Percentiles rank a stretch among this genome's conserved stretches.
These are phyloP conservation scores for Tachypleus tridentatus DNA, from an alignment of 1,140 invertebrate genomes.

Conservation along the genomic window DNA sequence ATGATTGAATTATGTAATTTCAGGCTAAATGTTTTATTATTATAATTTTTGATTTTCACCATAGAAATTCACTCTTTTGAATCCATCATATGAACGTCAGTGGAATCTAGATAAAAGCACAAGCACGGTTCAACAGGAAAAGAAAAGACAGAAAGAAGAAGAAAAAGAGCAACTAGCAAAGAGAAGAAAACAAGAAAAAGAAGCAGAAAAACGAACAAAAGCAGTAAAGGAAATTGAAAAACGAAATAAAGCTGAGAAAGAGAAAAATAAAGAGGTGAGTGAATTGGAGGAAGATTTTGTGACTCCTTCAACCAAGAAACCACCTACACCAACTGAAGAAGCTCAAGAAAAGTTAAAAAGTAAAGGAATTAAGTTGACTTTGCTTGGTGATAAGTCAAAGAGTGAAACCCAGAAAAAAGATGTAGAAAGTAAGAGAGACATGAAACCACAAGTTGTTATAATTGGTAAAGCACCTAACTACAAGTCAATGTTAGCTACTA, in stretches of 20 bases:
- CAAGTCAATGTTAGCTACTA: not conserved
- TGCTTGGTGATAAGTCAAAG: constrained; percentile 1
- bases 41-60: not conserved
- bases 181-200: not conserved
- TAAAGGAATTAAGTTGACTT: not conserved
- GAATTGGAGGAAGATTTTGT: not conserved
- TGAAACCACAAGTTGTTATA: not conserved
- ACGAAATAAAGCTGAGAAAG: too few species aligned
- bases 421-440: not conserved
- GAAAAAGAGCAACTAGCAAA: not conserved
- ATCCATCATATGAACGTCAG: not conserved
- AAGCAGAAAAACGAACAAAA: not conserved
- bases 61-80: constrained; percentile 1
- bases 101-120: constrained; percentile 2
- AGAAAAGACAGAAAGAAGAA: not conserved
- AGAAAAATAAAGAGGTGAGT: not conserved
- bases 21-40: too few species aligned
- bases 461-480: not conserved
- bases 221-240: too few species aligned
- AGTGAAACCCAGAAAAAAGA: not conserved
- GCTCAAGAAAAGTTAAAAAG: not conserved
- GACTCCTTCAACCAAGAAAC: not conserved
- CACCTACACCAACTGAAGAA: not conserved
- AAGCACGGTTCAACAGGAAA: not conserved
- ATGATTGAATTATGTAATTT: too few species aligned